These are phyloP conservation scores for Paratilapia polleni DNA, from an alignment of 2,113 vertebrate species.

Conservation along the genomic window DNA sequence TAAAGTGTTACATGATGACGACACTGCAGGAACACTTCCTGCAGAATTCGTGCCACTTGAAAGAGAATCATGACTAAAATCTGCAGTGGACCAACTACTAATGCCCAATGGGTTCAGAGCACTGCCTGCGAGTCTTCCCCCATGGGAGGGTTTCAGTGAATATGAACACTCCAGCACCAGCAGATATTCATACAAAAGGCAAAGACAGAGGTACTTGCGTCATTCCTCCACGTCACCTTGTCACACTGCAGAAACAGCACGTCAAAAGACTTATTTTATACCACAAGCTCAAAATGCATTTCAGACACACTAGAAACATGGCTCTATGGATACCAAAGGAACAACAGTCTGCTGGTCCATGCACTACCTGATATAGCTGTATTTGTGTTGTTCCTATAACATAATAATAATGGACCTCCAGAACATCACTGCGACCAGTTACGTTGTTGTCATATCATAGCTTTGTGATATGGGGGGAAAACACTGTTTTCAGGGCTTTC, in stretches of 20 bases:
- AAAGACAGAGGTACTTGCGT: not conserved
- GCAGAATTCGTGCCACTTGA: slow-evolving; percentile 10
- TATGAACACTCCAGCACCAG: not conserved
- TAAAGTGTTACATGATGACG: slow-evolving; percentile 15
- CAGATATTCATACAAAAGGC: not conserved
- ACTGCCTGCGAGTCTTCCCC: not conserved
- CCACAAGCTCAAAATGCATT: not conserved
- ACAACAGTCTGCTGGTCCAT: not conserved
- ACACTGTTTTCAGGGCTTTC: not conserved
- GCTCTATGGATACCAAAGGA: not conserved
- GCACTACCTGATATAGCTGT: not conserved
- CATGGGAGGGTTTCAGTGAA: not conserved
- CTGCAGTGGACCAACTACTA: slow-evolving; percentile 2
- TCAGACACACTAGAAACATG: not conserved
- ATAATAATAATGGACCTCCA: not conserved
- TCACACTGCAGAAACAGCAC: not conserved
- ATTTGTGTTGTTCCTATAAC: not conserved
- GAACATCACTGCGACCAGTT: not conserved
- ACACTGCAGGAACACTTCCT: not conserved
- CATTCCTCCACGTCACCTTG: not conserved
- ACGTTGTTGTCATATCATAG: not conserved
- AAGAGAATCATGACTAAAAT: slow-evolving; percentile 23
- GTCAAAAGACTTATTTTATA: not conserved
- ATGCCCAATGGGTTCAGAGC: slow-evolving; percentile 1
- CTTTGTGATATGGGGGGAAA: not conserved